These are phyloP conservation scores for Etheostoma perlongum DNA, from an alignment of 2,797 vertebrate species.

Conservation along the genomic window DNA sequence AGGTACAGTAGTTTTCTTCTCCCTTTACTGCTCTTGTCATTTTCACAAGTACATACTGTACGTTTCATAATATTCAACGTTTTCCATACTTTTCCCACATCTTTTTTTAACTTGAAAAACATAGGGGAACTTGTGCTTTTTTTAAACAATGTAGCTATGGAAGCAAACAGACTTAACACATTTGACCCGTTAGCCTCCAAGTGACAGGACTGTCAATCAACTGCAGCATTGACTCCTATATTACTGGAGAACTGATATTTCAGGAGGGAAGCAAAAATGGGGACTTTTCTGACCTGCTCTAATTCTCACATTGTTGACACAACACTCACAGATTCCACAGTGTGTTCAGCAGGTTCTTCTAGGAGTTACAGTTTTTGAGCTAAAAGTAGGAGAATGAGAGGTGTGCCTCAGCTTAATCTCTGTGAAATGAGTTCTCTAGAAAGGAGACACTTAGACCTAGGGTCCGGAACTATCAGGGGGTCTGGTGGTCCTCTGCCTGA, in stretches of 20 bases:
- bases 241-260: not conserved
- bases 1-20: slow-evolving; percentile 48
- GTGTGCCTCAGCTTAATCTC: not conserved
- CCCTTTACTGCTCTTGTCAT: slow-evolving; percentile 61
- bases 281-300: not conserved
- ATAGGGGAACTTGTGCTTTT: not conserved
- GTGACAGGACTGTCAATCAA: not conserved
- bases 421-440: not conserved
- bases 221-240: not conserved
- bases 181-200: not conserved
- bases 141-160: not conserved
- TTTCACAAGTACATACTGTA: slow-evolving; percentile 31
- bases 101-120: not conserved
- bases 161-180: not conserved
- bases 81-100: too few relatives aligned
- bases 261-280: not conserved
- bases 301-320: not conserved
- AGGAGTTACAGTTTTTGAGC: not conserved
- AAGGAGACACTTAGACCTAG: too few relatives aligned
- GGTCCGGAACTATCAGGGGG: too few relatives aligned
- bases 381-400: not conserved
- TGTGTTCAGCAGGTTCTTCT: not conserved
- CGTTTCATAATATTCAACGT: too few relatives aligned
- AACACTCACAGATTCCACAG: not conserved
- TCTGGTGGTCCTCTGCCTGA: too few relatives aligned